Evolutionary conservation across 2,113 vertebrate species (phyloP), one percentile per base, ranked within the genome.

Genomic region (Panurus biarmicus): DNA sequence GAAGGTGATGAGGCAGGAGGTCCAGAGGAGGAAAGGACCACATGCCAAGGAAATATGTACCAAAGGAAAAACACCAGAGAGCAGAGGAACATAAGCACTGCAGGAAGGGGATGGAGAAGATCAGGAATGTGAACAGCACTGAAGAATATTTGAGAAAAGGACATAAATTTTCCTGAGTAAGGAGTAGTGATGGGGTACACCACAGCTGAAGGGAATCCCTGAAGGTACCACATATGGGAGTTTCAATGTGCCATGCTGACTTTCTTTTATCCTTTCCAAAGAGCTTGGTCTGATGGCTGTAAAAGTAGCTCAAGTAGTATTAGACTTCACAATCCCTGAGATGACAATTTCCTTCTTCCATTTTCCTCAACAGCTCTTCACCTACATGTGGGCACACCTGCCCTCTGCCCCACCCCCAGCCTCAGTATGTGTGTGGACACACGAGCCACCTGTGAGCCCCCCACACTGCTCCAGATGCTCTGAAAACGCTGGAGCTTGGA

Each of bases 401-500:
- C 9, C 28, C 58, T 57, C 67, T 86, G 38, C 18, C 26, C 36
- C 5, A n/a, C 67, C 79, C 45, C 33, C 12, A 69, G 17, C 25
- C 50, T 57, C 36, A 19, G 45, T 10, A 13, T 14, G 5, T 0
- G 0, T 16, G 10, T 25, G 1, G 6, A 14, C 50, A 57, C 48
- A 40, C 0, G 0, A 65, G 16, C 21, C 26, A 47, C 10, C 28
- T 2, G 0, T 20, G 44, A 87, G n/a, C 18, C 16, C 47, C 12
- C 19, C 54, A 12, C 11, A 54, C 58, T 48, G 14, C n/a, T 74
- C 7, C 45, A 77, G 50, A 29, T 33, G 76, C n/a, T 89, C 70
- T 67, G 36, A 48, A 42, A 50, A 38, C 16, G 61, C 57, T 28
- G 29, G 31, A 62, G 13, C 36, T 75, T 69, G 45, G 26, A 65